Base-by-base conservation (phyloP, 2,797 vertebrate genomes). In the Smutsia gigantea region DNA sequence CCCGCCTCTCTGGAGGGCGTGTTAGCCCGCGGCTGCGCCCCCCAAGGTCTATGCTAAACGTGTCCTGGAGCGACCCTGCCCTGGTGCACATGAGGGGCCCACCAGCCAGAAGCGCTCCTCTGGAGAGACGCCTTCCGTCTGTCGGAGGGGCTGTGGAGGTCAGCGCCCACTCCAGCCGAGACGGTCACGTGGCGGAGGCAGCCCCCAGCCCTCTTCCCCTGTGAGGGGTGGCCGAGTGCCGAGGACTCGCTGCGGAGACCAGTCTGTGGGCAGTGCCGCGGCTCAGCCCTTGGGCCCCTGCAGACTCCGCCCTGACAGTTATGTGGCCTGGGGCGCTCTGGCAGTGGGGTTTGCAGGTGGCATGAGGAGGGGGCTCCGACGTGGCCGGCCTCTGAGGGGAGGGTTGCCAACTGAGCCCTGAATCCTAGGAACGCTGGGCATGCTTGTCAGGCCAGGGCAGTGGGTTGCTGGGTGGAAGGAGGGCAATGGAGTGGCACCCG, bases 401-500 rank as follows among this genome's bases (percentile, higher is more conserved):
- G 25, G 14, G 19, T 71, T 39, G 55, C 55, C 46, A 0, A 46
- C 27, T 46, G 79, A 92, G 27, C 42, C 75, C 29, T 0, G 21
- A 42, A 4, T 64, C 12, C 23, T 29, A 46, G 69, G 68, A 91
- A 34, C 42, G 4, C 29, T 4, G 25, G 14, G 63, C 7, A 27
- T 29, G 0, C 34, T 69, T 25, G 31, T 74, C 39, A 55, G 71
- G 71, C 39, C 39, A 25, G 11, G 61, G 68, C 2, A 10, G 21
- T 29, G 25, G 29, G 21, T 2, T 7, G 3, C 27, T 6, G 1
- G 34, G 14, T 64, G 21, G 23, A 3, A 4, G 3, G 27, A 39
- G 5, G 53, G 0, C 1, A 37, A 8, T 37, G 2, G 27, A 21
- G 25, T 2, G 1, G n/a, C 5, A 19, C 5, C 7, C 7, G 37